A percentile compares a stretch with the other conserved stretches of the same genome.
Evolutionary conservation across 2,797 vertebrate species (phyloP).

Genomic region (Urosaurus nigricauda): DNA sequence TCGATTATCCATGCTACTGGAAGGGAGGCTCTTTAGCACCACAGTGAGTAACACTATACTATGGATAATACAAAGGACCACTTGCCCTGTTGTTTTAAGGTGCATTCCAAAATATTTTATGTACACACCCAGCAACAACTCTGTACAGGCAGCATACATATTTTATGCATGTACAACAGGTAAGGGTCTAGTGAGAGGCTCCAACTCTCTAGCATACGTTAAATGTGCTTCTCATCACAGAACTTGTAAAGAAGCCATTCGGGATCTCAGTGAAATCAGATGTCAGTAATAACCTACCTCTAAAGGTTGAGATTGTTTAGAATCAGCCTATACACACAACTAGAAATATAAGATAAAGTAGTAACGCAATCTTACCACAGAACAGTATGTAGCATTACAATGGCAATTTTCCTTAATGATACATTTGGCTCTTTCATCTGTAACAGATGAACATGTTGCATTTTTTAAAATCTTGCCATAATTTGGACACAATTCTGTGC

Average conservation of each 20-base stretch:
- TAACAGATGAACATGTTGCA: neutral
- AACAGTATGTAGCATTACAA: neutral
- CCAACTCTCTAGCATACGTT: neutral
- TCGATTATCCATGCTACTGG: neutral
- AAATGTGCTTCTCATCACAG: neutral
- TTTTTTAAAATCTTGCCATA: neutral
- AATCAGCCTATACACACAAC: neutral
- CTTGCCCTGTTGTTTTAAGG: neutral
- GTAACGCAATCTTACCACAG: neutral
- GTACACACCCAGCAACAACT: neutral
- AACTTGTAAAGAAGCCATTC: neutral
- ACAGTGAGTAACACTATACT: neutral
- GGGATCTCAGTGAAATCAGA: neutral
- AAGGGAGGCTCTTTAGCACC: neutral
- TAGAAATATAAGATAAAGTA: slow-evolving; percentile 4
- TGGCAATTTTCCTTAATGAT: slow-evolving; percentile 1
- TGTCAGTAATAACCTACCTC: neutral
- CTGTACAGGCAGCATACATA: neutral
- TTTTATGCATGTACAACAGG: neutral
- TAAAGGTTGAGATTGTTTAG: neutral
- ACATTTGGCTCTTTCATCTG: neutral
- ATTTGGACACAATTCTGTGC: neutral
- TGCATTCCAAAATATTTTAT: neutral
- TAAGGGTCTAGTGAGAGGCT: neutral
- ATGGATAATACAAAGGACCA: neutral